phyloP scores from a whole-genome alignment of 2,113 vertebrate genomes.

The Zosterops lateralis region DNA sequence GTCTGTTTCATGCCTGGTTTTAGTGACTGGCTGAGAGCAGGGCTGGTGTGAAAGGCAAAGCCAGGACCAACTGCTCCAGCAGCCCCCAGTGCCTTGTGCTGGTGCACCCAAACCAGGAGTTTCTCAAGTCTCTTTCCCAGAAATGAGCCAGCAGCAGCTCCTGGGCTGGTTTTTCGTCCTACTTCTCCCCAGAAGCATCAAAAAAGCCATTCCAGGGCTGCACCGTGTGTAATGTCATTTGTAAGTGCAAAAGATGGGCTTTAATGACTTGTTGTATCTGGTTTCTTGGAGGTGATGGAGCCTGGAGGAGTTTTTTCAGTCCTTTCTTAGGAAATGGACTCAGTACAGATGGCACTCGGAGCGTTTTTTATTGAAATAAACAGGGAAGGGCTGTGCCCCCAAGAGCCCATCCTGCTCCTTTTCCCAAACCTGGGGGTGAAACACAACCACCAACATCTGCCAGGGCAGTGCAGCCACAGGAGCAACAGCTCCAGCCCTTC shows the following conservation, averaged over 20 bases:
- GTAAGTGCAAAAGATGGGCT: not conserved
- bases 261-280: not conserved
- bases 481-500: not conserved
- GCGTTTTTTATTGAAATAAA: not conserved
- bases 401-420: not conserved
- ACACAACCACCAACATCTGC: not conserved
- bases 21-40: not conserved
- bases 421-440: not conserved
- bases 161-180: not conserved
- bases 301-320: not conserved
- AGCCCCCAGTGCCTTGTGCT: not conserved
- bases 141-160: not conserved
- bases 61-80: not conserved
- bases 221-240: accelerated
- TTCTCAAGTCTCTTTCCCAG: not conserved
- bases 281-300: not conserved
- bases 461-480: not conserved
- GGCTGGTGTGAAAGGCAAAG: not conserved
- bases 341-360: not conserved
- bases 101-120: not conserved
- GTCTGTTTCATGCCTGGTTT: constrained; percentile 3
- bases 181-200: accelerated
- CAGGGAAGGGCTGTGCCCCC: not conserved
- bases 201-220: not conserved
- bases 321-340: not conserved